Evolutionary conservation across 2,888 invertebrate species (phyloP).

Genomic region (Thymelicus lineola): DNA sequence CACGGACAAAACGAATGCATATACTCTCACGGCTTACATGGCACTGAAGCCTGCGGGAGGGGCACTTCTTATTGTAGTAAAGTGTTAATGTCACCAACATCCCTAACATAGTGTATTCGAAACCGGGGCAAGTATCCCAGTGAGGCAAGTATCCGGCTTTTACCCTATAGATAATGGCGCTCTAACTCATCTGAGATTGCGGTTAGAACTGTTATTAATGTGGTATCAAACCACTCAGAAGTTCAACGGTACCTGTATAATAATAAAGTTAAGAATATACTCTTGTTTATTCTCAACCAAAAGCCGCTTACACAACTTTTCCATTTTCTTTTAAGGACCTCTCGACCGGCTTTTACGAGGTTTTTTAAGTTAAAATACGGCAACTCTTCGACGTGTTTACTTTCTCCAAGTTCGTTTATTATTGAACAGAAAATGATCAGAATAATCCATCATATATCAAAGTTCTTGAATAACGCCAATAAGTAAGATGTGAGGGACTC

Average conservation of each 20-base stretch:
- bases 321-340: constrained; percentile 49
- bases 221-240: not conserved
- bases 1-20: no score
- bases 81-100: no score
- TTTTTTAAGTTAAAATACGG: constrained; percentile 40
- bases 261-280: constrained; percentile 43
- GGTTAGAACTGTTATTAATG: not conserved
- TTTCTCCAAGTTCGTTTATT: constrained; percentile 27
- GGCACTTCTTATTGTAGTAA: no score
- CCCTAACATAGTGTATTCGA: no score
- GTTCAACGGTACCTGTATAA: not conserved
- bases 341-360: constrained; percentile 43
- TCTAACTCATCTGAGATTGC: no score
- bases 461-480: not conserved
- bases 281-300: constrained; percentile 48
- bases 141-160: no score
- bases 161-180: no score
- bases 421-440: constrained; percentile 6
- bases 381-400: constrained; percentile 27
- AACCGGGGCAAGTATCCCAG: no score
- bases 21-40: no score
- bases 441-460: constrained; percentile 8
- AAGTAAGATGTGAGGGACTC: not conserved
- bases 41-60: no score
- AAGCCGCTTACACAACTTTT: constrained; percentile 52